Evolutionary conservation across 2,888 invertebrate species (phyloP).

Genomic region (Diplazon laetatorius): DNA sequence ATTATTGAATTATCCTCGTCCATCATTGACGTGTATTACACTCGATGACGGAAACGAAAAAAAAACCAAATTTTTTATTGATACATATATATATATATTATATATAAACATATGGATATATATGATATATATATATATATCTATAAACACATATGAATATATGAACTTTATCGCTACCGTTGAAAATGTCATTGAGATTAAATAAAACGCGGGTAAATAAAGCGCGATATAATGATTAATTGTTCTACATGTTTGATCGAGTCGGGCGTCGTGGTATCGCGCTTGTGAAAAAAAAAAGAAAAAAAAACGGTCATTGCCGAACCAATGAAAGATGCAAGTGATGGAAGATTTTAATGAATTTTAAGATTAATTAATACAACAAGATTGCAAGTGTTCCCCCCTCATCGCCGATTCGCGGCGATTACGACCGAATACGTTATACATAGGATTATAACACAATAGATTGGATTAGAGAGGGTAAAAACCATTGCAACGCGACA

Average conservation of each 20-base stretch:
- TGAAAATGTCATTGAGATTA: constrained; percentile 70
- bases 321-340: constrained; percentile 9
- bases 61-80: constrained; percentile 76
- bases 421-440: constrained; percentile 63
- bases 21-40: constrained; percentile 76
- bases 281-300: constrained; percentile 18
- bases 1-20: constrained; percentile 73
- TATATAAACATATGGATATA: too few relatives aligned
- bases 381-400: constrained; percentile 33
- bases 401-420: constrained; percentile 56
- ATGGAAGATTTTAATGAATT: constrained; percentile 24
- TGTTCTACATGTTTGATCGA: constrained; percentile 48
- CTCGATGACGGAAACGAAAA: constrained; percentile 65
- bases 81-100: constrained; percentile 13
- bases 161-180: constrained; percentile 80
- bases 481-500: constrained; percentile 24
- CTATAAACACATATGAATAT: constrained; percentile 48
- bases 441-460: constrained; percentile 56
- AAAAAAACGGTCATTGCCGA: too few relatives aligned
- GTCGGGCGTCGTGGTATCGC: constrained; percentile 35
- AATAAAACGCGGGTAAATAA: constrained; percentile 53
- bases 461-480: constrained; percentile 65
- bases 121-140: too few relatives aligned
- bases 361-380: constrained; percentile 17
- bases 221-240: constrained; percentile 38